Evolutionary conservation across 1,140 invertebrate genomes (phyloP), one percentile per base, ranked within the genome.

Genomic region (Drosophila hydei): DNA sequence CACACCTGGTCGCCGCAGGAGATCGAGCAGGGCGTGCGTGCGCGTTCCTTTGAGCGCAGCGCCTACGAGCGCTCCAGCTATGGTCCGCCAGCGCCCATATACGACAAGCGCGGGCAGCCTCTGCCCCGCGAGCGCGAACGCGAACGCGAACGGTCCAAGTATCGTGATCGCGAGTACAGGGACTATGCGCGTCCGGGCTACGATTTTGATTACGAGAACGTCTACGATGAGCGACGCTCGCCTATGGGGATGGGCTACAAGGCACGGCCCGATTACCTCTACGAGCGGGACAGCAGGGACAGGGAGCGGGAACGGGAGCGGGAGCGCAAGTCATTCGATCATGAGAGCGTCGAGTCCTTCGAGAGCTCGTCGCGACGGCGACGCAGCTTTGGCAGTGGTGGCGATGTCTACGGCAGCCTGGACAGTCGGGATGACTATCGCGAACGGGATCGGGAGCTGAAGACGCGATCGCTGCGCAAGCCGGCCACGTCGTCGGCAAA

Each of bases 1-100:
- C 88, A 91, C 62, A 91, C 84, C 51, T 92, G 91, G 91, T 91
- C 91, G 0, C 91, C 91, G 11, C 83, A 90, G 48, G 90, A 91
- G 43, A 91, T 91, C 3, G 91, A 92, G 23, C 84, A 89, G 33
- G 74, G 64, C 0, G 61, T 76, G 5, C 65, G 91, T 0, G 75
- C 70, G 3, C 77, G 91, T 3, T 80, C 79, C 19, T 92, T 92
- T 36, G 91, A 92, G 60, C 87, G 91, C 16, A 81, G 83, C 21
- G 78, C 87, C 23, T 92, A 91, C 23, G 91, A 92, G 52, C 70
- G 91, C 9, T 87, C 90, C 7, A 91, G 90, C 33, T 92, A 91
- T 25, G 91, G 91, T 4, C 91, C 90, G 30, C 81, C 81, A 0
- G 89, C 90, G 4, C 81, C 81, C 9, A 75, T 91, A 9, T 92